Percentiles rank a stretch among this genome's conserved stretches.
phyloP scores from a whole-genome alignment of 2,113 vertebrate genomes.

The Athene noctua region DNA sequence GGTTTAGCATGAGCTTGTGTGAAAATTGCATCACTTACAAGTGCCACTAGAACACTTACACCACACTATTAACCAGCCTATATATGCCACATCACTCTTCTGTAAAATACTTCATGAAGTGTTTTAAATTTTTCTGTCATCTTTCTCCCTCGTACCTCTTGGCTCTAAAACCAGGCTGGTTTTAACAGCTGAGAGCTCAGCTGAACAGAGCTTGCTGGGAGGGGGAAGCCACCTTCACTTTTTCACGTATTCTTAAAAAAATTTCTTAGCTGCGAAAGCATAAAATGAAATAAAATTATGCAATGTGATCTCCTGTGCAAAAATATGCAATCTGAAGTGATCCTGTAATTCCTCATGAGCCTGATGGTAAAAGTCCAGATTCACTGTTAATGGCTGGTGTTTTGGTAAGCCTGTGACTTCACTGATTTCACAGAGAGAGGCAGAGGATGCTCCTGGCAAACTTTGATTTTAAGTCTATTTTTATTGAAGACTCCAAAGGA shows the following conservation, averaged over 20 bases:
- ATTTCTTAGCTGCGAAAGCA: neutral
- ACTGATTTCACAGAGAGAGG: neutral
- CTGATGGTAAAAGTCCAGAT: accelerated
- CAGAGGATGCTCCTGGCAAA: neutral
- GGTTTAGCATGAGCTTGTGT: neutral
- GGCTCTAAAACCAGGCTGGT: neutral
- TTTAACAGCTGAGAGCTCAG: neutral
- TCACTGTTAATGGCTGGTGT: neutral
- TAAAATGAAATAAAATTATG: neutral
- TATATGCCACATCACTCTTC: neutral
- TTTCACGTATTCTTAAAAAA: neutral
- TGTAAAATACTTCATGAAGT: neutral
- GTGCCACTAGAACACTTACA: neutral
- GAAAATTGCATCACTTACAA: accelerated
- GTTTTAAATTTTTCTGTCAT: neutral
- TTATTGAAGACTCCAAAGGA: neutral
- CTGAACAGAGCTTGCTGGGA: neutral
- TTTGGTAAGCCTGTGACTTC: neutral
- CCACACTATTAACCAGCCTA: neutral
- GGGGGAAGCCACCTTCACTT: neutral
- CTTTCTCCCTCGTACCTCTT: neutral
- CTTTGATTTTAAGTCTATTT: neutral
- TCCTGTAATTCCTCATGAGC: neutral
- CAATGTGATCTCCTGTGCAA: neutral
- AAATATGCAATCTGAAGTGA: neutral